Evolutionary conservation across 2,888 invertebrate genomes (phyloP), one percentile per base, ranked within the genome.

Genomic region (Toxonevra muliebris): DNA sequence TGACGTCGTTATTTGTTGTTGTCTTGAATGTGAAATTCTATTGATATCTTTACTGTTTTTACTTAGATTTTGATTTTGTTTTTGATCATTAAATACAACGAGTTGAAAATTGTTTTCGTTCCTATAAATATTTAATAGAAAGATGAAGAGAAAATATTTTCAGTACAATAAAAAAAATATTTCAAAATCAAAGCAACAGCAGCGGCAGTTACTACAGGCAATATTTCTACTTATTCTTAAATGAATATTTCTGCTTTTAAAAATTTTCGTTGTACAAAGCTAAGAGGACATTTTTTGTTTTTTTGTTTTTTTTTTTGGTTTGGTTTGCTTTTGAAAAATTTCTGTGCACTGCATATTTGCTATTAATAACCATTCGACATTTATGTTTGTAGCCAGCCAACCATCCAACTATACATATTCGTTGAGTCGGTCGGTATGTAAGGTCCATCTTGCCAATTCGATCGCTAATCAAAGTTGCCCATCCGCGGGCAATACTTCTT

Each of bases 401-500:
- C 68, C 63, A 62, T 65, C 66, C 66, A 65, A 59, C 43, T 62
- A 71, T n/a, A n/a, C n/a, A 7, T 30, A 30, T 30, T 4, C 30
- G 30, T 30, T 30, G 30, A 30, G 30, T 30, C 30, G 30, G 30
- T 30, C 30, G 30, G 30, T 30, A 30, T 30, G 30, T 30, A 30
- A 30, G 30, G 30, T 30, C 68, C 68, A 68, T 30, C 30, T 67
- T 58, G 67, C 68, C 63, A 72, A 68, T 73, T 72, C 68, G 71
- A 73, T 73, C 67, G 69, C 67, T 71, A 68, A 69, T 63, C 68
- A 72, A 71, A 72, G 68, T 69, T 72, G 69, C 69, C 71, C 73
- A 71, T 71, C 73, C 72, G 70, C 65, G 69, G 73, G 73, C 73
- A 69, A 73, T 72, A 71, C 67, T 58, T 53, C 65, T 67, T 61